Percentiles rank a stretch among this genome's conserved stretches.
Conservation (phyloP, 2,113 vertebrate species). For the Coregonus clupeaformis region DNA sequence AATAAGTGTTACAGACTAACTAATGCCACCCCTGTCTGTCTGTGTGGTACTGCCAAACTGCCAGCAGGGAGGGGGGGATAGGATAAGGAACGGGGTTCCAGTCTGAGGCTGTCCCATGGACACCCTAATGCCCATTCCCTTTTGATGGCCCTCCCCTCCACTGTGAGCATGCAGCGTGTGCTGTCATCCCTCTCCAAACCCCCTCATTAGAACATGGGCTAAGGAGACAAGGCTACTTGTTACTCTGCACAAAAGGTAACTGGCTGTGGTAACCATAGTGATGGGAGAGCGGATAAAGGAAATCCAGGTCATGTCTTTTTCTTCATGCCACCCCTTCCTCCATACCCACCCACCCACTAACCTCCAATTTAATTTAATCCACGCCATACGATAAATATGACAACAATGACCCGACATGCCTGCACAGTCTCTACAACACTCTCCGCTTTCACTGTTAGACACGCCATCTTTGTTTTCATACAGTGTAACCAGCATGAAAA, state of each 20-base stretch:
- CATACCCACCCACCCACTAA: slow-evolving; percentile 18
- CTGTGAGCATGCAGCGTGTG: slow-evolving; percentile 38
- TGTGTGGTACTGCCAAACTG: slow-evolving; percentile 60
- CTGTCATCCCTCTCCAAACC: slow-evolving; percentile 72
- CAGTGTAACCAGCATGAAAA: background rate
- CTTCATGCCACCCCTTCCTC: slow-evolving; percentile 28
- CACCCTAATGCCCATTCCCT: slow-evolving; percentile 50
- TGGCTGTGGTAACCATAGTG: slow-evolving; percentile 52
- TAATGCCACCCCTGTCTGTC: slow-evolving; percentile 63
- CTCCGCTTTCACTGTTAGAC: background rate
- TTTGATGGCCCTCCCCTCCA: slow-evolving; percentile 55
- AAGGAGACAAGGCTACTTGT: slow-evolving; percentile 70
- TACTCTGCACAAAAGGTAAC: slow-evolving; percentile 43
- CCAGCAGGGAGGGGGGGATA: slow-evolving; percentile 56
- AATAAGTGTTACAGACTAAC: slow-evolving; percentile 68
- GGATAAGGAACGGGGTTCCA: slow-evolving; percentile 44
- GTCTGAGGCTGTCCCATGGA: slow-evolving; percentile 53
- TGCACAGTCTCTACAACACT: background rate
- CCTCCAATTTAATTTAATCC: slow-evolving; percentile 13
- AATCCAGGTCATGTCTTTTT: slow-evolving; percentile 60
- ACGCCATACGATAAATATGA: background rate
- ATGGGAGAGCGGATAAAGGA: slow-evolving; percentile 45
- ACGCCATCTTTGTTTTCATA: slow-evolving; percentile 1
- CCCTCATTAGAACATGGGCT: slow-evolving; percentile 71
- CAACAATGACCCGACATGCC: slow-evolving; percentile 14